Percentiles rank a stretch among this genome's conserved stretches.
phyloP scores from a whole-genome alignment of 2,113 vertebrate species.

The Leptodactylus fuscus region DNA sequence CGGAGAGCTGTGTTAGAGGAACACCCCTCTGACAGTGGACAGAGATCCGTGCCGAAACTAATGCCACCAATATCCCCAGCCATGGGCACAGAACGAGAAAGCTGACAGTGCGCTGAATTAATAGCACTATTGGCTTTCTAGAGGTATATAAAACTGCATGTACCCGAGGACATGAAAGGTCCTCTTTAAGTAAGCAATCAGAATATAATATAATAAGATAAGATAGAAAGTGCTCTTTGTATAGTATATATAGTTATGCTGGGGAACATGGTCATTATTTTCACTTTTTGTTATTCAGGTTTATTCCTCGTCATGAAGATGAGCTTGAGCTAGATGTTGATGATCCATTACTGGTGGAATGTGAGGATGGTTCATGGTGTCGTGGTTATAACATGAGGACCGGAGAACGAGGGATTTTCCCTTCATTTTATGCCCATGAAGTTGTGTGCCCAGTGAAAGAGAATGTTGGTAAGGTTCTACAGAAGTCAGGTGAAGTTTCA shows the following conservation, averaged over 20 bases:
- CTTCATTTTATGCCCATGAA: conserved; percentile 93
- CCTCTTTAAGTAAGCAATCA: too few species aligned
- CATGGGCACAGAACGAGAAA: too few species aligned
- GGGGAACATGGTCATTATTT: neutral
- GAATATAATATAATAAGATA: too few species aligned
- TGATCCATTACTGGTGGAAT: conserved; percentile 90
- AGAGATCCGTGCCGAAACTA: too few species aligned
- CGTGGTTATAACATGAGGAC: conserved; percentile 97
- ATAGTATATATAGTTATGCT: neutral
- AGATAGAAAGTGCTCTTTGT: too few species aligned
- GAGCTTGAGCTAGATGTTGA: conserved; percentile 95
- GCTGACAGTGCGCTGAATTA: too few species aligned
- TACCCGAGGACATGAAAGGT: too few species aligned
- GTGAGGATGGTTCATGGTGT: conserved; percentile 97
- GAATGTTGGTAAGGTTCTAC: conserved; percentile 74
- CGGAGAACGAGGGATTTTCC: conserved; percentile 92
- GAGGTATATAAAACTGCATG: too few species aligned
- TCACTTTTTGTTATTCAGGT: conserved; percentile 74
- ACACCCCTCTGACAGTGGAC: too few species aligned
- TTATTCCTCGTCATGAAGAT: conserved; percentile 93
- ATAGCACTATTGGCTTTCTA: too few species aligned
- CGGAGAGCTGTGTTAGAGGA: too few species aligned
- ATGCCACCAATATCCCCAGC: too few species aligned
- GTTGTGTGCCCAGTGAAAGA: conserved; percentile 87
- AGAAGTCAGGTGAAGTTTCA: neutral